Evolutionary conservation across 2,888 invertebrate genomes (phyloP).

Genomic region (Oxyteleia sp.): DNA sequence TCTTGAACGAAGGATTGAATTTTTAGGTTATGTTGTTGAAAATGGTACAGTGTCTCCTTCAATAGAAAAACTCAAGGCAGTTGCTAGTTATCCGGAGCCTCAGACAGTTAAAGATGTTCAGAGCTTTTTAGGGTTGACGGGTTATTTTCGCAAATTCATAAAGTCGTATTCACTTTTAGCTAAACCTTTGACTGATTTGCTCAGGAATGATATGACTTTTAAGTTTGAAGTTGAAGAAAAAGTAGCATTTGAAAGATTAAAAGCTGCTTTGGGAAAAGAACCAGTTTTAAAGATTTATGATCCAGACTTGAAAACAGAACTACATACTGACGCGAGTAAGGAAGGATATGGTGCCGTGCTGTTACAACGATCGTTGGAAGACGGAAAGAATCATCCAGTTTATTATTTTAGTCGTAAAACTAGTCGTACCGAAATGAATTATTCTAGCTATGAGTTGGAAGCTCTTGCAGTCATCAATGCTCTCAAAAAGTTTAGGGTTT

Average conservation of each 20-base stretch:
- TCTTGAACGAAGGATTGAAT: slow-evolving; percentile 23
- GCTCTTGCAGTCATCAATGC: slow-evolving; percentile 74
- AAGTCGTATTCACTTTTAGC: slow-evolving; percentile 38
- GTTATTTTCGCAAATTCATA: slow-evolving; percentile 70
- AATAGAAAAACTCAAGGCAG: slow-evolving; percentile 12
- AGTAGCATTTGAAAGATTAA: slow-evolving; percentile 10
- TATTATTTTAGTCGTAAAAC: slow-evolving; percentile 66
- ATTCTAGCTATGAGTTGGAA: slow-evolving; percentile 77
- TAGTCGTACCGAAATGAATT: slow-evolving; percentile 69
- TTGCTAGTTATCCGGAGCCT: slow-evolving; percentile 35
- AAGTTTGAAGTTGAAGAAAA: slow-evolving; percentile 16
- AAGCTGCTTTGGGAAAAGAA: slow-evolving; percentile 2
- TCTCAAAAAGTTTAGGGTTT: slow-evolving; percentile 68
- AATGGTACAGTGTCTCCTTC: slow-evolving; percentile 12
- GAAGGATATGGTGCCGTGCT: slow-evolving; percentile 6
- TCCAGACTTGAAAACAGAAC: slow-evolving; percentile 41
- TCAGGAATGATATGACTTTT: slow-evolving; percentile 68
- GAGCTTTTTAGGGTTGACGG: slow-evolving; percentile 32
- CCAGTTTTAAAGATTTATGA: slow-evolving; percentile 75
- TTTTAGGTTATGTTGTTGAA: slow-evolving; percentile 34
- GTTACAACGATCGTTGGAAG: slow-evolving; percentile 23
- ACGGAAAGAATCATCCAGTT: slow-evolving; percentile 46
- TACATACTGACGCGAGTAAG: slow-evolving; percentile 45
- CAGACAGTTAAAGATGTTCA: slow-evolving; percentile 14
- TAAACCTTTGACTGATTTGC: slow-evolving; percentile 76